Percentiles rank a stretch among this genome's conserved stretches.
Conservation (phyloP, 2,888 invertebrate genomes). For the Leptodirus hochenwartii region DNA sequence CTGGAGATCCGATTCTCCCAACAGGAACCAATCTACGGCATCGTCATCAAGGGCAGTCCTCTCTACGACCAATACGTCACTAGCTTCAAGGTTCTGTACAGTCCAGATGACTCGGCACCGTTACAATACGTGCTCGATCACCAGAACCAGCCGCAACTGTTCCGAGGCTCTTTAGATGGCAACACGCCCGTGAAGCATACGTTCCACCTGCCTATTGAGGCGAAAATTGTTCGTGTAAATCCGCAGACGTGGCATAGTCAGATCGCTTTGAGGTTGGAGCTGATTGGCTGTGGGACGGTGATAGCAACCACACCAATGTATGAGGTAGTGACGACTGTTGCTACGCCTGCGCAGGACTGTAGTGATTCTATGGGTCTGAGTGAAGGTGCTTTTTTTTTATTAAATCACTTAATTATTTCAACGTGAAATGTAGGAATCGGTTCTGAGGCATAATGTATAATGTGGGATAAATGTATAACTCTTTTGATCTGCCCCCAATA, state of each 20-base stretch:
- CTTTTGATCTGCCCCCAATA: too few species aligned
- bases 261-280: conserved; percentile 45
- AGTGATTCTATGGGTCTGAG: conserved; percentile 54
- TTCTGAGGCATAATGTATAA: too few species aligned
- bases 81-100: conserved; percentile 54
- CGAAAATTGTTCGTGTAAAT: conserved; percentile 47
- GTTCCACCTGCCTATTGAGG: conserved; percentile 56
- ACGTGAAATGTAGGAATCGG: too few species aligned
- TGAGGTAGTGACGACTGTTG: conserved; percentile 13
- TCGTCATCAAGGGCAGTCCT: conserved; percentile 52
- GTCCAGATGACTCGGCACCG: conserved; percentile 41
- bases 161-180: conserved; percentile 52
- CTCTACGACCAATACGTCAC: conserved; percentile 55
- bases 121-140: conserved; percentile 41
- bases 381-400: too few species aligned
- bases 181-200: conserved; percentile 38
- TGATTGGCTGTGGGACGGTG: conserved; percentile 47
- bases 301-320: conserved; percentile 9
- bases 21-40: conserved; percentile 53
- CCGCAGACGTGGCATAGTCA: conserved; percentile 58
- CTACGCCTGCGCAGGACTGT: conserved; percentile 11
- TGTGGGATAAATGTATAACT: too few species aligned
- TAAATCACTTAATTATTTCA: too few species aligned
- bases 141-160: too few species aligned
- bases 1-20: conserved; percentile 40